Conservation (phyloP, 1,140 invertebrate species). For the Trinorchestia longiramus region DNA sequence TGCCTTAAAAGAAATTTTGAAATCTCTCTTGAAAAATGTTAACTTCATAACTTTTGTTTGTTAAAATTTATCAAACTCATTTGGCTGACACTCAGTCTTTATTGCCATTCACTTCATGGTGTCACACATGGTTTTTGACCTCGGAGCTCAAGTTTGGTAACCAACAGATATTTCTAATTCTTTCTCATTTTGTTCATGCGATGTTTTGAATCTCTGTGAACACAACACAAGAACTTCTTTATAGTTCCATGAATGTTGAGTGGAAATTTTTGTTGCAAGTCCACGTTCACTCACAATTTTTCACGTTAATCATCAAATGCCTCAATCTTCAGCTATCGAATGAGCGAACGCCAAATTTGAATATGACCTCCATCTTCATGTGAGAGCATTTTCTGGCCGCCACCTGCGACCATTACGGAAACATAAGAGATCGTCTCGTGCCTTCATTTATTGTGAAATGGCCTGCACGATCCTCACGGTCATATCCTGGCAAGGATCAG, state of each 20-base stretch:
- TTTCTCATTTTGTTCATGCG: neutral
- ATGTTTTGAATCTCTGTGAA: neutral
- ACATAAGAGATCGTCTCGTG: neutral
- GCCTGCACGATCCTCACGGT: neutral
- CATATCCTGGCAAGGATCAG: neutral
- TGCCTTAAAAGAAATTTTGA: neutral
- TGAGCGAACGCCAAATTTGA: neutral
- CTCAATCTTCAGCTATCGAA: neutral
- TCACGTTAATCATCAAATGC: neutral
- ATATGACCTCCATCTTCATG: neutral
- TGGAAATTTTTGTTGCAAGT: neutral
- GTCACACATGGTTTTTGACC: neutral
- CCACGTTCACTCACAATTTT: neutral
- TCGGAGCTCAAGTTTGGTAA: neutral
- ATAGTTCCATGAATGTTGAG: neutral
- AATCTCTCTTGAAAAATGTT: neutral
- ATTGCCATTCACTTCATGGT: neutral
- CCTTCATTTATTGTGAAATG: slow-evolving; percentile 1
- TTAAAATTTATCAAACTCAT: neutral
- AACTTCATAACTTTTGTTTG: neutral
- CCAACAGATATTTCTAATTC: neutral
- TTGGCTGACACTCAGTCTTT: neutral
- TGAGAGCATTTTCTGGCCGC: neutral
- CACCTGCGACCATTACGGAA: neutral
- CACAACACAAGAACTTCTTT: neutral